These are phyloP conservation scores for Sebastolobus alascanus DNA, from an alignment of 2,797 vertebrate genomes.

Conservation along the genomic window DNA sequence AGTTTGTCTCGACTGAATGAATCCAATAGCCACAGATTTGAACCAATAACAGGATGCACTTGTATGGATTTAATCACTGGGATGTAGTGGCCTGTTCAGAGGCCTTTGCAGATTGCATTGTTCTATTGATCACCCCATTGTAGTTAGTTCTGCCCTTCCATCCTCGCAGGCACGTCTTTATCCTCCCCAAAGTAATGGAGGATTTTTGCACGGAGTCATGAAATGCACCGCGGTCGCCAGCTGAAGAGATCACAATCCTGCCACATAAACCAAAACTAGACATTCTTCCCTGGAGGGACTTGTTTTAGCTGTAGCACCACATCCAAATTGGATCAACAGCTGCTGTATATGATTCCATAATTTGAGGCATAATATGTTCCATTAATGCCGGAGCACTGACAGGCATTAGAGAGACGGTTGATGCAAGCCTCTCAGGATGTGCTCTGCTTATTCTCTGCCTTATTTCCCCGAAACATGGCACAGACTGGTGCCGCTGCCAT, in stretches of 20 bases:
- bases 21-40: conserved; percentile 56
- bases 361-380: conserved; percentile 84
- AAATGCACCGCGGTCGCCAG: conserved; percentile 44
- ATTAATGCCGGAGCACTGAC: conserved; percentile 83
- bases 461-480: conserved; percentile 76
- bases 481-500: conserved; percentile 79
- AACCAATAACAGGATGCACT: conserved; percentile 64
- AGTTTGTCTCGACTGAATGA: conserved; percentile 54
- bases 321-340: conserved; percentile 85
- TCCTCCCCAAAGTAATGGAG: conserved; percentile 51
- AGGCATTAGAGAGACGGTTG: conserved; percentile 80
- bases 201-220: conserved; percentile 64
- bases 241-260: conserved; percentile 58
- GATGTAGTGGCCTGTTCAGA: conserved; percentile 61
- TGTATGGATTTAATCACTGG: conserved; percentile 72
- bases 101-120: conserved; percentile 58
- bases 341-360: conserved; percentile 86
- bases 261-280: conserved; percentile 60
- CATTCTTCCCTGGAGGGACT: conserved; percentile 66
- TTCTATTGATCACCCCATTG: conserved; percentile 70
- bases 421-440: conserved; percentile 81
- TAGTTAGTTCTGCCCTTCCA: conserved; percentile 59
- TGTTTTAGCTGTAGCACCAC: conserved; percentile 74
- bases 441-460: conserved; percentile 82
- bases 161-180: conserved; percentile 63